Evolutionary conservation across 1,140 invertebrate genomes (phyloP).

Genomic region (Bilobella aurantiaca): DNA sequence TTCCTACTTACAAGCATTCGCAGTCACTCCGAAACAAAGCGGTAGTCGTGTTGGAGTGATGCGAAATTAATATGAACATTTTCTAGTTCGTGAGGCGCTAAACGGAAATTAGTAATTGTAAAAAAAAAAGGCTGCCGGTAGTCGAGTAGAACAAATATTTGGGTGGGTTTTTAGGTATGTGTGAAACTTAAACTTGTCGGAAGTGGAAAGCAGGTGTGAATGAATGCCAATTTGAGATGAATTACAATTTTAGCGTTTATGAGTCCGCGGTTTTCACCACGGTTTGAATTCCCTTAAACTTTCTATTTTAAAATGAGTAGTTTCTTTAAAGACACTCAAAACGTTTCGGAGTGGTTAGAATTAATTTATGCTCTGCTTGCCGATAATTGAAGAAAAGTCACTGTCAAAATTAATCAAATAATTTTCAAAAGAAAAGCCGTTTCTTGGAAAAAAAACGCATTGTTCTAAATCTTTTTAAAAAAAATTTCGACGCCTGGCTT

Average conservation of each 20-base stretch:
- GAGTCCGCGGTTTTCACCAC: background rate
- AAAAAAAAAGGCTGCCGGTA: background rate
- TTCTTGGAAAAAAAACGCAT: too few species aligned
- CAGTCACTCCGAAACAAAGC: too few species aligned
- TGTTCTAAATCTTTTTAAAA: too few species aligned
- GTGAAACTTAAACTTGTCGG: slow-evolving; percentile 1
- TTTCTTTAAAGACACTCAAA: too few species aligned
- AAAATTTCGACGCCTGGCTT: too few species aligned
- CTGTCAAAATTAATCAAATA: too few species aligned
- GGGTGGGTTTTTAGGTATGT: background rate
- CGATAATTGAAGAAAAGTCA: too few species aligned
- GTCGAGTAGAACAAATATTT: background rate
- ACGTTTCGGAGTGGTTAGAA: too few species aligned
- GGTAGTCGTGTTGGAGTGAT: too few species aligned
- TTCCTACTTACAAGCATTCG: background rate
- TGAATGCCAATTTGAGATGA: background rate
- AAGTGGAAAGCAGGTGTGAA: background rate
- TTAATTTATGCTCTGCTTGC: too few species aligned
- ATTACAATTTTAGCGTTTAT: background rate
- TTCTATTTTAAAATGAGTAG: too few species aligned
- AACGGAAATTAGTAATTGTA: background rate
- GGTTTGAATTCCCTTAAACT: background rate
- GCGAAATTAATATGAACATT: background rate
- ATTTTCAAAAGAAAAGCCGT: too few species aligned
- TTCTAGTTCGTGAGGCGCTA: background rate